Base-by-base conservation (phyloP, 2,888 invertebrate species). In the Cinara cedri region DNA sequence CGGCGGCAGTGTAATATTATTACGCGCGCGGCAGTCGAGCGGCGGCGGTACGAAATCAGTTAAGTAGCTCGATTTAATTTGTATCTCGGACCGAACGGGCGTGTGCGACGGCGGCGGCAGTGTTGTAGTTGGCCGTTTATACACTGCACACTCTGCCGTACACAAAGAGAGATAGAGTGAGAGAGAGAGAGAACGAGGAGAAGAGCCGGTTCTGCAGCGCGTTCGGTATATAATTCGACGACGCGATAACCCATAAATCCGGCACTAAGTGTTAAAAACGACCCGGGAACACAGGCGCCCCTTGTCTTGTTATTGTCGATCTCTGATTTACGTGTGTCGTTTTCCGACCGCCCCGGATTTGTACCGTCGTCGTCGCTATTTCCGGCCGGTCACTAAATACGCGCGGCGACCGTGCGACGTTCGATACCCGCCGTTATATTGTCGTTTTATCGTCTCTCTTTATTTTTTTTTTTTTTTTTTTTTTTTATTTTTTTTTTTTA, bases 301-400 rank as follows among this genome's bases (percentile, higher is more conserved):
- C 76, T 70, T 55, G 76, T 78, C 68, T 78, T 78, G 76, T 78
- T 78, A 57, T 78, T 78, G 76, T 78, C 76, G 66, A 78, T 78
- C 57, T 68, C 76, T 78, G 76, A 78, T 78, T 78, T 78, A 78
- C 76, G 76, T 66, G 57, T 49, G 68, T 68, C 46, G 4, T 21
- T 66, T 76, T 57, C 68, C 26, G 63, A 13, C 14, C 60, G 16
- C 65, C 46, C 34, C 66, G 34, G 34, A 3, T n/a, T n/a, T n/a
- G n/a, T 34, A 34, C 34, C 60, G 16, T 54, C 55, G 3, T 57
- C 68, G 14, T 44, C 34, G 55, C 11, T 34, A 34, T 34, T 57
- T 78, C 68, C 68, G 57, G 57, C 26, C 68, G 57, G 66, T 66
- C 76, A 68, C 66, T 66, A 74, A 34, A 70, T 70, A 68, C 24